Percentiles rank a stretch among this genome's conserved stretches.
phyloP scores from a whole-genome alignment of 1,140 invertebrate genomes.

The Brachionus plicatilis region DNA sequence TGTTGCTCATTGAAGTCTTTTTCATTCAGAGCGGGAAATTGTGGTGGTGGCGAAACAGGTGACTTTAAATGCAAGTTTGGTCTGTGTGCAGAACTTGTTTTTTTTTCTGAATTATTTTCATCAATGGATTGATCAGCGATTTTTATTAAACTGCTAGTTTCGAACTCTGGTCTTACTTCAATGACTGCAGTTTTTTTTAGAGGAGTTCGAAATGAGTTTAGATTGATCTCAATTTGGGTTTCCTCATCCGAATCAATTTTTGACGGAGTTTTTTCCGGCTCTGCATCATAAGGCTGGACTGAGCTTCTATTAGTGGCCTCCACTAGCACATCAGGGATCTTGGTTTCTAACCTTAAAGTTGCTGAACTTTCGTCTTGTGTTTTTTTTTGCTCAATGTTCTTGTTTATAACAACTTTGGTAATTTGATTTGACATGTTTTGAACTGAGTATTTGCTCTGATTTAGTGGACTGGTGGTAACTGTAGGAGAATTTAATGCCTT shows the following conservation, averaged over 20 bases:
- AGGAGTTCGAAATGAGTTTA: background rate
- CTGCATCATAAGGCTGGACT: background rate
- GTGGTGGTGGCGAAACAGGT: constrained; percentile 24
- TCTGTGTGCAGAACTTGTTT: background rate
- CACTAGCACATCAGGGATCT: background rate
- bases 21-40: constrained; percentile 29
- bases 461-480: background rate
- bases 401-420: constrained; percentile 26
- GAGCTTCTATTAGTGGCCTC: background rate
- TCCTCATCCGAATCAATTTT: background rate
- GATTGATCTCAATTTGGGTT: background rate
- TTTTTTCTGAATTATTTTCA: background rate
- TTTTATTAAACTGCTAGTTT: background rate
- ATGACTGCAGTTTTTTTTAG: background rate
- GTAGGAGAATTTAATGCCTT: background rate
- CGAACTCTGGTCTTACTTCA: constrained; percentile 16
- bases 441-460: background rate
- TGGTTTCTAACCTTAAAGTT: background rate
- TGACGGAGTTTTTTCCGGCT: background rate
- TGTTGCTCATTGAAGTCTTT: constrained; percentile 23
- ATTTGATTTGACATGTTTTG: constrained; percentile 24
- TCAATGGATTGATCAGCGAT: background rate
- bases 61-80: background rate
- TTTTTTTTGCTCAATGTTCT: background rate
- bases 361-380: background rate